phyloP scores from a whole-genome alignment of 2,888 invertebrate genomes.

The Taenaris catops region DNA sequence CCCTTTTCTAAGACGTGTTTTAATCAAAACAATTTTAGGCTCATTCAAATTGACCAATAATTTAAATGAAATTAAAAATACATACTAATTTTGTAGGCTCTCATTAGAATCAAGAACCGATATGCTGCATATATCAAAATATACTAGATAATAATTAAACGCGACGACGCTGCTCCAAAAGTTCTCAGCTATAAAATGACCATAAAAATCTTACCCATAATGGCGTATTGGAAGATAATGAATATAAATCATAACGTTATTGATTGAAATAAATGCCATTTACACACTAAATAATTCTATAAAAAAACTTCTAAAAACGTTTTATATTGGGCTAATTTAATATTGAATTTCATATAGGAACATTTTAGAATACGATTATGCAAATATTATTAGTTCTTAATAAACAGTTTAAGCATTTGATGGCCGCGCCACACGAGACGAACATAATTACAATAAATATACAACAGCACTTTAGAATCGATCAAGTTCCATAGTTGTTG shows the following conservation, averaged over 20 bases:
- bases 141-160: conserved; percentile 18
- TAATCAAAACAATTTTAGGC: too few relatives aligned
- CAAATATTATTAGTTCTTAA: conserved; percentile 75
- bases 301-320: conserved; percentile 44
- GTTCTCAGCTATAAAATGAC: conserved; percentile 23
- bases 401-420: conserved; percentile 68
- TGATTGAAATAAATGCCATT: conserved; percentile 52
- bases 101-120: neutral
- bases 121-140: too few relatives aligned
- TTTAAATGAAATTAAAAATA: too few relatives aligned
- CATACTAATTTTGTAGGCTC: neutral
- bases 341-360: conserved; percentile 67
- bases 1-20: too few relatives aligned
- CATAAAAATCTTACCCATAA: conserved; percentile 35
- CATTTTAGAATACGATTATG: conserved; percentile 69
- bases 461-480: conserved; percentile 71
- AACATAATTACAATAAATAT: conserved; percentile 74
- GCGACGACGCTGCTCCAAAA: conserved; percentile 12
- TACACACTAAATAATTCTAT: conserved; percentile 45
- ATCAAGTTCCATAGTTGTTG: conserved; percentile 68
- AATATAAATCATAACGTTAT: conserved; percentile 51
- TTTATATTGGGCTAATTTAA: conserved; percentile 66
- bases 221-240: conserved; percentile 31
- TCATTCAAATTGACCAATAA: too few relatives aligned
- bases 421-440: conserved; percentile 53